phyloP scores from a whole-genome alignment of 2,888 invertebrate genomes.

The Emmelina monodactyla region DNA sequence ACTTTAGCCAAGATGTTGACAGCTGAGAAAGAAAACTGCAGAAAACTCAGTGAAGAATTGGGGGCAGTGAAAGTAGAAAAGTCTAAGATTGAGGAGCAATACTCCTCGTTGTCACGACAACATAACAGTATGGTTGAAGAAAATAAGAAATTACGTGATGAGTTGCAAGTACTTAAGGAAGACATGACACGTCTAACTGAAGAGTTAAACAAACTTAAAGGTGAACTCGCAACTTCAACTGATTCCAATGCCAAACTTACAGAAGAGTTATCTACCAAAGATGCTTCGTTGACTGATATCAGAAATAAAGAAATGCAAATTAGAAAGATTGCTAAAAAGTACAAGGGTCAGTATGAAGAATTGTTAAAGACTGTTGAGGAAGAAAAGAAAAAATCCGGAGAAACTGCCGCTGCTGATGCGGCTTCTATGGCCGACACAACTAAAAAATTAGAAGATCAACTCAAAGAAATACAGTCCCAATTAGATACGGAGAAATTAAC shows the following conservation, averaged over 20 bases:
- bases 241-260: slow-evolving; percentile 70
- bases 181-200: slow-evolving; percentile 67
- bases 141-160: slow-evolving; percentile 70
- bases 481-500: slow-evolving; percentile 60
- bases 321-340: slow-evolving; percentile 91
- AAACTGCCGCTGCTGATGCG: slow-evolving; percentile 57
- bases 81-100: slow-evolving; percentile 72
- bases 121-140: slow-evolving; percentile 69
- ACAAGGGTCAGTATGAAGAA: slow-evolving; percentile 86
- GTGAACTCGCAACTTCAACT: slow-evolving; percentile 61
- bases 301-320: slow-evolving; percentile 77
- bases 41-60: slow-evolving; percentile 73
- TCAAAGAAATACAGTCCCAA: slow-evolving; percentile 46
- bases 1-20: slow-evolving; percentile 80
- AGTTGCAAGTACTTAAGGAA: slow-evolving; percentile 65
- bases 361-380: slow-evolving; percentile 72
- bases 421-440: slow-evolving; percentile 47
- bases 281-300: slow-evolving; percentile 71
- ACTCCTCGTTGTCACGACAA: slow-evolving; percentile 67
- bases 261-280: slow-evolving; percentile 73
- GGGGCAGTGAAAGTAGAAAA: slow-evolving; percentile 70
- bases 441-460: slow-evolving; percentile 61
- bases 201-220: slow-evolving; percentile 70
- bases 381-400: slow-evolving; percentile 66
- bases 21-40: slow-evolving; percentile 75